Evolutionary conservation across 2,797 vertebrate species (phyloP), one percentile per base, ranked within the genome.

Genomic region (Sebastes dallii): DNA sequence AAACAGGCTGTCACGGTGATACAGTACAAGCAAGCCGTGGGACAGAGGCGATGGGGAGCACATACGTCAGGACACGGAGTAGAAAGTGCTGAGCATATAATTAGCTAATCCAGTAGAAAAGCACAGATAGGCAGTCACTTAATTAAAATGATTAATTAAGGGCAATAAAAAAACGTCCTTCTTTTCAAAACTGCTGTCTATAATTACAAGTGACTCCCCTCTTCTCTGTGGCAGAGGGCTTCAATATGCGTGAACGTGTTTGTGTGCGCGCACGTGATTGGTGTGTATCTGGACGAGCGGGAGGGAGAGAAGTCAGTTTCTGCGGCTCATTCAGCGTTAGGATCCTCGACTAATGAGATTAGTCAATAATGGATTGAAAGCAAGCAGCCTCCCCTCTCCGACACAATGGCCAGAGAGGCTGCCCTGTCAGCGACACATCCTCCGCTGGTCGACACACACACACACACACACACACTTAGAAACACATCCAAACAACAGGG

Each of bases 301-400:
- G 77, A 55, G 85, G 84, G 70, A 58, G 77, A 72, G 81, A 82
- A 90, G 90, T 90, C 87, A 78, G 89, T 83, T 87, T 90, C 86
- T 90, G 84, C 16, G 55, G 85, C 88, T 90, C 87, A 89, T 93
- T 91, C 92, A 91, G 84, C 55, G 83, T 92, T 93, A 92, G 90
- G 86, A 93, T 90, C 90, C 91, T 89, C 86, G 16, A 77, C 91
- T 94, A 95, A 94, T 94, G 92, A 93, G 92, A 94, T 94, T 92
- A 94, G 94, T 93, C 91, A 93, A 94, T 94, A 94, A 94, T 92
- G 89, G 90, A 93, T 93, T 92, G 93, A 94, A 93, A 94, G 93
- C 89, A 90, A 92, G 86, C 88, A 72, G 80, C 74, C 88, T 79
- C 82, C 85, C 84, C 78, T 82, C 80, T 66, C 88, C 54, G 72